Evolutionary conservation across 2,113 vertebrate genomes (phyloP).

Genomic region (Tretioscincus oriximinensis): DNA sequence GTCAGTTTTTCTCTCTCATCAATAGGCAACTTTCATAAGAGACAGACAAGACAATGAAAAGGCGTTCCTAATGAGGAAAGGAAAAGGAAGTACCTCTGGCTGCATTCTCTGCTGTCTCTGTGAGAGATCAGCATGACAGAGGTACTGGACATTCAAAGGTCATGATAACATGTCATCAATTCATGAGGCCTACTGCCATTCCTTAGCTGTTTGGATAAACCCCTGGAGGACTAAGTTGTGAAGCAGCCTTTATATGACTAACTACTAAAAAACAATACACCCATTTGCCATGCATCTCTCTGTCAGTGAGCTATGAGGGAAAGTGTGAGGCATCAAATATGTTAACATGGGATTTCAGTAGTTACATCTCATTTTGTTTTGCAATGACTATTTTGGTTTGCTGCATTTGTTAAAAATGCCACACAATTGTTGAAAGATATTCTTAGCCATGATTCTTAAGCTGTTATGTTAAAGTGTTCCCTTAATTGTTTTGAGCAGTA

Average conservation of each 20-base stretch:
- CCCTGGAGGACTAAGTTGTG: conserved; percentile 12
- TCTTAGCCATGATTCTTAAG: not conserved
- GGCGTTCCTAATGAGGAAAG: conserved; percentile 21
- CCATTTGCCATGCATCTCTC: conserved; percentile 5
- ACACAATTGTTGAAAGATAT: not conserved
- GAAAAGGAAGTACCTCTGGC: conserved; percentile 36
- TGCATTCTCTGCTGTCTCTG: conserved; percentile 39
- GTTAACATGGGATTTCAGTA: conserved; percentile 32
- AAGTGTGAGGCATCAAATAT: conserved; percentile 4
- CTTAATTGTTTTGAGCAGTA: too few species aligned
- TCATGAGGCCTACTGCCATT: conserved; percentile 29
- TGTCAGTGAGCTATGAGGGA: conserved; percentile 13
- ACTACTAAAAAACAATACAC: conserved; percentile 17
- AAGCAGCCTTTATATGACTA: conserved; percentile 3
- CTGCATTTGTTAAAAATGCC: not conserved
- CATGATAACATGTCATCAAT: conserved; percentile 46
- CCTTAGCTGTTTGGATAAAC: conserved; percentile 32
- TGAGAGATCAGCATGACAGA: conserved; percentile 50
- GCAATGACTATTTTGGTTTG: not conserved
- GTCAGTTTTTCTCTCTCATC: conserved; percentile 15
- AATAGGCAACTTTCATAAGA: not conserved
- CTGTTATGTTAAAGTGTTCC: too few species aligned
- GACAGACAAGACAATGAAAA: conserved; percentile 15
- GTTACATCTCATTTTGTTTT: not conserved
- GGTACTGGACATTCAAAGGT: conserved; percentile 48